Evolutionary conservation across 1,140 invertebrate species (phyloP).

Genomic region (Pseudomyrmex pallidus): DNA sequence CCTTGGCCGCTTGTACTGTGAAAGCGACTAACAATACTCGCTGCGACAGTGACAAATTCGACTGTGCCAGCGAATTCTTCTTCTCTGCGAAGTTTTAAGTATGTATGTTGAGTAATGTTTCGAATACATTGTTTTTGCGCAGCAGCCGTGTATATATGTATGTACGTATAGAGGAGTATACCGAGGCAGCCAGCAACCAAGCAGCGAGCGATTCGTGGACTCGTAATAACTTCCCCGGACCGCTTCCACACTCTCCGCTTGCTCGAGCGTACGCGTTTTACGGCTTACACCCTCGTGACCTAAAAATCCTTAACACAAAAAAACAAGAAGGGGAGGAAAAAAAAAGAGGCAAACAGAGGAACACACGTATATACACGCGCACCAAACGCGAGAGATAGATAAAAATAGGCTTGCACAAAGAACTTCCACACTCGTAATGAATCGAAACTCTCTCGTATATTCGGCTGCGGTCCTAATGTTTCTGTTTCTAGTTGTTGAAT

Average conservation of each 20-base stretch:
- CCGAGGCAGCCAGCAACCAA: conserved; percentile 46
- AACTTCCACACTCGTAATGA: conserved; percentile 8
- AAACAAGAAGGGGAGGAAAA: conserved; percentile 4
- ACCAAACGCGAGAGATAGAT: conserved; percentile 40
- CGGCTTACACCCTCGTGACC: conserved; percentile 44
- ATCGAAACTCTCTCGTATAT: conserved; percentile 5
- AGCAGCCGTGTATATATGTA: conserved; percentile 59
- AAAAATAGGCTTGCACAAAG: conserved; percentile 45
- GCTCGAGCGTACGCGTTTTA: conserved; percentile 46
- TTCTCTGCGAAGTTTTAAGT: conserved; percentile 38
- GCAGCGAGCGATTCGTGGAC: conserved; percentile 40
- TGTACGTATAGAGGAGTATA: conserved; percentile 35
- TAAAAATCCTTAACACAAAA: conserved; percentile 17
- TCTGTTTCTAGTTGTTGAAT: conserved; percentile 77
- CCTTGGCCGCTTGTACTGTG: not conserved
- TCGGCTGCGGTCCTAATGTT: conserved; percentile 73
- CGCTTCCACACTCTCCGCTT: conserved; percentile 58
- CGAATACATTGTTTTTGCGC: conserved; percentile 54
- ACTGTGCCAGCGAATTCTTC: conserved; percentile 31
- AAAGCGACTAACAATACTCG: conserved; percentile 24
- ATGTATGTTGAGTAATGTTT: conserved; percentile 48
- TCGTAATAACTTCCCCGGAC: conserved; percentile 40
- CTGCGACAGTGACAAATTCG: conserved; percentile 41
- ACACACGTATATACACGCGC: conserved; percentile 11
- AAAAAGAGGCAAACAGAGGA: not conserved